Percentiles rank a stretch among this genome's conserved stretches.
phyloP scores from a whole-genome alignment of 2,888 invertebrate species.

The Apoda limacodes region DNA sequence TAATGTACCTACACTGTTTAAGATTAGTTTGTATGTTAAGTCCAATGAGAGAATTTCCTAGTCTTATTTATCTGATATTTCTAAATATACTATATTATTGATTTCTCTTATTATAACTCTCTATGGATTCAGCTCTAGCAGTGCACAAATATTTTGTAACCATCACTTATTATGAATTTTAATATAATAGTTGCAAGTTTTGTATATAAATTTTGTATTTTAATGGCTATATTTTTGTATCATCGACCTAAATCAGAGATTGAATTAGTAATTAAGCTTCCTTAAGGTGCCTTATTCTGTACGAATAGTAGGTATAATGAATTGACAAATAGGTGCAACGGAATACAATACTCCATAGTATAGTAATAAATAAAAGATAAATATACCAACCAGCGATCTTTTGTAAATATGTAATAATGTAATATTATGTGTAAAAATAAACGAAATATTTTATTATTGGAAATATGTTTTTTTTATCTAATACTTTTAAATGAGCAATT shows the following conservation, averaged over 20 bases:
- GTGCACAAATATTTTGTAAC: no score
- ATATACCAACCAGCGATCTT: conserved; percentile 43
- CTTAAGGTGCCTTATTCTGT: conserved; percentile 57
- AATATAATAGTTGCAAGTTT: no score
- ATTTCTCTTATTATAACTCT: conserved; percentile 29
- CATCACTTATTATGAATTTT: no score
- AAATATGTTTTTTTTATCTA: conserved; percentile 33
- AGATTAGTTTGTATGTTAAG: conserved; percentile 17
- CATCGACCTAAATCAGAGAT: conserved; percentile 31
- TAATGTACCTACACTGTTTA: conserved; percentile 16
- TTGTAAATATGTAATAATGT: conserved; percentile 53
- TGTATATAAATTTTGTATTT: no score
- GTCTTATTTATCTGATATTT: conserved; percentile 26
- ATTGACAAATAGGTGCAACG: conserved; percentile 48
- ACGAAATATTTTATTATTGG: conserved; percentile 65
- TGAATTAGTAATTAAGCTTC: conserved; percentile 40
- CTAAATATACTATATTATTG: no score
- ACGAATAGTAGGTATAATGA: conserved; percentile 26
- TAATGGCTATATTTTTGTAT: conserved; percentile 8
- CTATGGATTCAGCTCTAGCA: conserved; percentile 46
- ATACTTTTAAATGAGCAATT: no score
- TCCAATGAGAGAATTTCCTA: conserved; percentile 42
- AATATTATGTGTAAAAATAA: conserved; percentile 52
- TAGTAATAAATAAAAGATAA: conserved; percentile 20
- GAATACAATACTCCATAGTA: conserved; percentile 52